Evolutionary conservation across 1,140 invertebrate species (phyloP).

Genomic region (Aplysia californica): DNA sequence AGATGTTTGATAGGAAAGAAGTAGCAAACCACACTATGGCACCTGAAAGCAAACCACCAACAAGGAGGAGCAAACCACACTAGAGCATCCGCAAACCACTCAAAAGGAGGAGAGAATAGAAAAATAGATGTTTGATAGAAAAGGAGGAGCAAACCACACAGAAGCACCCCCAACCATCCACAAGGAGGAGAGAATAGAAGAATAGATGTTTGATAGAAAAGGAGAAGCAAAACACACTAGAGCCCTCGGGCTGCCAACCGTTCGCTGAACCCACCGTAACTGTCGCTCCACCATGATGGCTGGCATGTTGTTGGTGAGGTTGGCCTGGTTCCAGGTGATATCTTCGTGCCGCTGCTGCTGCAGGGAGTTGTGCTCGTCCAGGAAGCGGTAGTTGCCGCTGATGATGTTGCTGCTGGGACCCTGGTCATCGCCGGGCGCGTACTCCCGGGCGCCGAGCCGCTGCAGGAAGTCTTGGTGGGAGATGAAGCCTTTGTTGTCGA

Average conservation of each 20-base stretch:
- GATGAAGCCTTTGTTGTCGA: constrained; percentile 50
- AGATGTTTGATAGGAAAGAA: no score
- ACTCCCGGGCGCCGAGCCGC: constrained; percentile 53
- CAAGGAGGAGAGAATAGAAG: no score
- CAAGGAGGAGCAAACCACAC: no score
- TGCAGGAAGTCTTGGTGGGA: constrained; percentile 57
- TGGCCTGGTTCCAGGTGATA: constrained; percentile 59
- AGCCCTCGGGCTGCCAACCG: background rate
- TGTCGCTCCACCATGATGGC: constrained; percentile 53
- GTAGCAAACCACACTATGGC: no score
- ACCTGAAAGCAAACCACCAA: no score
- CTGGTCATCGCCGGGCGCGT: constrained; percentile 52
- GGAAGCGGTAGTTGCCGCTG: constrained; percentile 47
- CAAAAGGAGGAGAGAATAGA: no score
- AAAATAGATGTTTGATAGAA: no score
- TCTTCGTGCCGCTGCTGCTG: constrained; percentile 57
- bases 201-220: no score
- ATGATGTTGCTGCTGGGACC: constrained; percentile 57
- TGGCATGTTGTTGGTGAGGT: constrained; percentile 48
- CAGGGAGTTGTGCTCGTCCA: constrained; percentile 51
- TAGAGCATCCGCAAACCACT: no score
- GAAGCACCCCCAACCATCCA: no score
- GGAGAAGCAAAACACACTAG: no score
- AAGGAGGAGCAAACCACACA: no score
- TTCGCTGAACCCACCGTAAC: constrained; percentile 54